Evolutionary conservation across 2,113 vertebrate genomes (phyloP).

Genomic region (Mormoops blainvillei): DNA sequence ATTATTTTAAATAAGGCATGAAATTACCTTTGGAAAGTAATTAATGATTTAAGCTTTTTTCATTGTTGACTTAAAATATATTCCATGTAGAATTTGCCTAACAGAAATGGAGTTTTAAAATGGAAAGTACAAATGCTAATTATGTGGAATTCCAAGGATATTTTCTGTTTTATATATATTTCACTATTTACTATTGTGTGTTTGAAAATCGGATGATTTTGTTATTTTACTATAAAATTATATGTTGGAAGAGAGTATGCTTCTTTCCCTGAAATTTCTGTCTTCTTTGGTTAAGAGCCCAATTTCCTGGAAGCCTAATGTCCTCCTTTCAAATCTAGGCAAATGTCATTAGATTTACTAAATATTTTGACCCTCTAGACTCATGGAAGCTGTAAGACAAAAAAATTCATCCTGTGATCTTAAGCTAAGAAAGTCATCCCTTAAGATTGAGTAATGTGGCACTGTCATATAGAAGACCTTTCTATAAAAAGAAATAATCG

Average conservation of each 20-base stretch:
- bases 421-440: neutral
- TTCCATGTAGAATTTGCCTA: neutral
- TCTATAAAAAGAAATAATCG: neutral
- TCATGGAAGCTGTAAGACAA: neutral
- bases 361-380: neutral
- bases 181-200: neutral
- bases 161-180: neutral
- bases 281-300: neutral
- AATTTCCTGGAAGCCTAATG: neutral
- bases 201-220: neutral
- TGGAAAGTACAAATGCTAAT: neutral
- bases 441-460: neutral
- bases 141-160: neutral
- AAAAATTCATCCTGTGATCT: neutral
- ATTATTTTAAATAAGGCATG: constrained; percentile 18
- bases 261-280: neutral
- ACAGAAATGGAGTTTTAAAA: neutral
- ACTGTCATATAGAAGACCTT: neutral
- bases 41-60: neutral
- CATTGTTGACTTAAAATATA: neutral
- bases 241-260: neutral
- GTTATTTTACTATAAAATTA: constrained; percentile 9
- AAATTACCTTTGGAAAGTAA: constrained; percentile 36
- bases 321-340: neutral
- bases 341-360: neutral